Evolutionary conservation across 2,888 invertebrate species (phyloP).

Genomic region (Pomacea canaliculata): DNA sequence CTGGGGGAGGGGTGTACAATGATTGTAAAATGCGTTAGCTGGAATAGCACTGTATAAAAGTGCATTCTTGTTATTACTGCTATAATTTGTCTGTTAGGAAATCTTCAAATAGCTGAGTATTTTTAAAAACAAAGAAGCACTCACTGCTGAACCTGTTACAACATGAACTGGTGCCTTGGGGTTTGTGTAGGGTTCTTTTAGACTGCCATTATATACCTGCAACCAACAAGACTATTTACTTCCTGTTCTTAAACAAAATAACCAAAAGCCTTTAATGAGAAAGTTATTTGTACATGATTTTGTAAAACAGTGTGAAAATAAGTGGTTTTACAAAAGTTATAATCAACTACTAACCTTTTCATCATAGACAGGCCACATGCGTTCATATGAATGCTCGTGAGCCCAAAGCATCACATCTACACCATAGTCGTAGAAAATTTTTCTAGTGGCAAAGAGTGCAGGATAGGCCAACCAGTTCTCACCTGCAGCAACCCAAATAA

Average conservation of each 20-base stretch:
- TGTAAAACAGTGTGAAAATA: too few relatives aligned
- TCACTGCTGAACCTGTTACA: constrained; percentile 84
- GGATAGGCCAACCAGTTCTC: constrained; percentile 46
- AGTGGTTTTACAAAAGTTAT: too few relatives aligned
- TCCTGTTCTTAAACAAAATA: too few relatives aligned
- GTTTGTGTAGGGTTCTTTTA: constrained; percentile 78
- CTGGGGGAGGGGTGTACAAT: too few relatives aligned
- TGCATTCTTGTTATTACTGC: too few relatives aligned
- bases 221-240: not conserved
- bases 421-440: constrained; percentile 86
- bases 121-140: constrained; percentile 32
- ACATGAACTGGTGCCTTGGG: constrained; percentile 92
- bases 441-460: constrained; percentile 76
- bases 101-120: too few relatives aligned
- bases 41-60: too few relatives aligned
- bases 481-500: constrained; percentile 15
- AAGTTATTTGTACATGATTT: too few relatives aligned
- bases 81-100: too few relatives aligned
- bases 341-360: constrained; percentile 70
- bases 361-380: constrained; percentile 94
- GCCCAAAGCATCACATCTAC: constrained; percentile 97
- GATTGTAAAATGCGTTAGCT: too few relatives aligned
- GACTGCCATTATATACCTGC: constrained; percentile 78
- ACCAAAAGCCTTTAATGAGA: too few relatives aligned
- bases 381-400: constrained; percentile 97